Evolutionary conservation across 2,113 vertebrate genomes (phyloP), one percentile per base, ranked within the genome.

Genomic region (Delphinus delphis): DNA sequence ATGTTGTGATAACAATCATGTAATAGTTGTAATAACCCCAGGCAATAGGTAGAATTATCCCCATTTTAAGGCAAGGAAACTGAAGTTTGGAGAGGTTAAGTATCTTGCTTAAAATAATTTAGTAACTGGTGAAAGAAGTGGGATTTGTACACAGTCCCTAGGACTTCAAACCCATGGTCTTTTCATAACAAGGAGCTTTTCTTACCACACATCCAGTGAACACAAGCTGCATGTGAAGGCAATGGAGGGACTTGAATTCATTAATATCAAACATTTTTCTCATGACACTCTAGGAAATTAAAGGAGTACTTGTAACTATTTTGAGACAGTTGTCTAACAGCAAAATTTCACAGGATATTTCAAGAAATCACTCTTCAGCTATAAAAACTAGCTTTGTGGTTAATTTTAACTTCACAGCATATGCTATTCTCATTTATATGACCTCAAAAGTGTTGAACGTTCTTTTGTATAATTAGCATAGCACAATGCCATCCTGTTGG

Each of bases 351-450:
- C 13, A 94, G n/a, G 41, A 33, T 81, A 71, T 88, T 91, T 95
- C 21, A 86, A 95, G 62, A 81, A 91, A 79, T 88, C 44, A 95
- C 44, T 93, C 20, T 38, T 94, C 86, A 88, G 67, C 65, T 47
- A 68, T 80, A 86, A 90, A 94, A 91, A 87, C 23, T 44, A 86
- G 58, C 71, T 91, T 97, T 63, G 67, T 73, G 41, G 55, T 92
- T 97, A 1, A 53, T 82, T 90, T 94, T 83, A 94, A 80, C 71
- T 90, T 90, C 84, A 55, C 23, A 85, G 62, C 25, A 81, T 76
- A 85, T 81, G 58, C 83, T 97, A 41, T 67, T 96, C 50, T 94
- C 87, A 92, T 89, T 94, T 83, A 81, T 77, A 77, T 83, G 71
- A 87, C 55, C 60, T 86, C 31, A 92, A 65, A 96, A 96, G 50